phyloP scores from a whole-genome alignment of 2,888 invertebrate species.

The Chloroclysta siterata region DNA sequence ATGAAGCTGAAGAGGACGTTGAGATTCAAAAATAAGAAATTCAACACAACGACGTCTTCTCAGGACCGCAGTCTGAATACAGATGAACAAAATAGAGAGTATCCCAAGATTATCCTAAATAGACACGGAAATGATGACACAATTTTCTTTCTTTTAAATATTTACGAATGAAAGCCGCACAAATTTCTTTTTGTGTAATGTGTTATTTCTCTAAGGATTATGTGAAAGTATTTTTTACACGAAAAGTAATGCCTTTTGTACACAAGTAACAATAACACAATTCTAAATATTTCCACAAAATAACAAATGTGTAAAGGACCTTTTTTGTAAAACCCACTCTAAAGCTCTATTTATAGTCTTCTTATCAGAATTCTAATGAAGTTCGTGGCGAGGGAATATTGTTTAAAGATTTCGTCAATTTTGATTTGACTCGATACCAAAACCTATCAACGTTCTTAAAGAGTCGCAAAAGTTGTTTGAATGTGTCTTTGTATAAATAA shows the following conservation, averaged over 20 bases:
- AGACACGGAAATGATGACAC: constrained; percentile 60
- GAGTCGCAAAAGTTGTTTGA: not conserved
- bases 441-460: too few species aligned
- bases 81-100: constrained; percentile 68
- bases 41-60: constrained; percentile 59
- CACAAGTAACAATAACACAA: not conserved
- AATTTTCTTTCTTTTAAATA: constrained; percentile 47
- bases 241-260: not conserved
- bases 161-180: constrained; percentile 35
- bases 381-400: not conserved
- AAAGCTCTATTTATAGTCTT: constrained; percentile 32
- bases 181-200: constrained; percentile 8
- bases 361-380: constrained; percentile 47
- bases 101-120: constrained; percentile 59
- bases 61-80: constrained; percentile 59
- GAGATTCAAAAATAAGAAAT: constrained; percentile 64
- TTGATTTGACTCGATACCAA: not conserved
- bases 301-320: constrained; percentile 45
- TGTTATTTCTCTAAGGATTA: constrained; percentile 5
- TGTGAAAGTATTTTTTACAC: constrained; percentile 2
- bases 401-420: not conserved
- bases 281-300: constrained; percentile 9
- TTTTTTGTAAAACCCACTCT: constrained; percentile 41
- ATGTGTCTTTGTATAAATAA: not conserved
- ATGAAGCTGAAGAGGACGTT: constrained; percentile 51